Percentiles rank a stretch among this genome's conserved stretches.
These are phyloP conservation scores for Bathynomus jamesi DNA, from an alignment of 1,140 invertebrate genomes.

Conservation along the genomic window DNA sequence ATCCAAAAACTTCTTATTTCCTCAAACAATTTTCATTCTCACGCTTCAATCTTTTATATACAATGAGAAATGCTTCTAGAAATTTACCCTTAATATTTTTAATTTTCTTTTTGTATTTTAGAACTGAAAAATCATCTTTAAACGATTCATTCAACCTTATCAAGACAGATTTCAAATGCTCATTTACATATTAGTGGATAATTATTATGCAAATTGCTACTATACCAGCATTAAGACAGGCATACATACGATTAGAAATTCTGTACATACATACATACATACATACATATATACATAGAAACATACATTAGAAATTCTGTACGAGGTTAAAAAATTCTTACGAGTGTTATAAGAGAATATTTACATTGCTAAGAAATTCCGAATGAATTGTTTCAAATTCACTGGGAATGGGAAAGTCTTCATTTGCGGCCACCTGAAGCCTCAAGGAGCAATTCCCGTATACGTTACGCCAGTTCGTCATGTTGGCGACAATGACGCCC, in stretches of 20 bases:
- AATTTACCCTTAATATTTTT: too few species aligned
- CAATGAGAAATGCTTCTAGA: too few species aligned
- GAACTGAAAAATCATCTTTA: conserved; percentile 81
- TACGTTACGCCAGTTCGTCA: conserved; percentile 53
- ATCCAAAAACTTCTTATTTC: too few species aligned
- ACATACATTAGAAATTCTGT: too few species aligned
- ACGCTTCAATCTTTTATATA: too few species aligned
- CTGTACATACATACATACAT: conserved; percentile 4
- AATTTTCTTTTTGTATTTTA: too few species aligned
- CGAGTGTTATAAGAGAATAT: neutral
- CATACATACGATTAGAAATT: too few species aligned
- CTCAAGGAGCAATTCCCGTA: conserved; percentile 27
- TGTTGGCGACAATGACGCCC: conserved; percentile 55
- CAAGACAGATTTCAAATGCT: too few species aligned
- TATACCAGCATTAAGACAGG: too few species aligned
- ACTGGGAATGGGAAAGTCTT: neutral
- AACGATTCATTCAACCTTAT: too few species aligned
- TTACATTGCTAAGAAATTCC: neutral
- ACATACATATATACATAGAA: conserved; percentile 5
- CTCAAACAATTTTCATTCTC: too few species aligned
- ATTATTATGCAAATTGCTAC: neutral
- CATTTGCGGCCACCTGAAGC: conserved; percentile 14
- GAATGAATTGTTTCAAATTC: neutral
- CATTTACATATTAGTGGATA: neutral
- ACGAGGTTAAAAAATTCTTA: too few species aligned